Evolutionary conservation across 2,888 invertebrate genomes (phyloP).

Genomic region (Nebria brevicollis): DNA sequence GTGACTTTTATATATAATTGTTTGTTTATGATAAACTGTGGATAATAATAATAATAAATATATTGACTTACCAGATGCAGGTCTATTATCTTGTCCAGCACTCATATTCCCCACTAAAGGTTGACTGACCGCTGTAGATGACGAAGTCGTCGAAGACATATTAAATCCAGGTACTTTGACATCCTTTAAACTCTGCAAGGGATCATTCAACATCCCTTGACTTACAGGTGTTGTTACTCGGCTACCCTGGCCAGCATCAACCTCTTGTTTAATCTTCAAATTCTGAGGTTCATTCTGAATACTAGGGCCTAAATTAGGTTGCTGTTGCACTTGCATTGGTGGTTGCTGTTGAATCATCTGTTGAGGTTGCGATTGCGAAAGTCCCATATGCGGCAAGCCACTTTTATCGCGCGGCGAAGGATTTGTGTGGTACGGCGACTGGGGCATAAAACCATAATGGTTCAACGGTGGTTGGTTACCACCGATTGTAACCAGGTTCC

Average conservation of each 20-base stretch:
- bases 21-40: slow-evolving; percentile 52
- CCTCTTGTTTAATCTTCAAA: slow-evolving; percentile 77
- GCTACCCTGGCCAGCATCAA: slow-evolving; percentile 53
- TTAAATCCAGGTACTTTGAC: slow-evolving; percentile 82
- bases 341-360: slow-evolving; percentile 47
- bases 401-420: slow-evolving; percentile 30
- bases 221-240: slow-evolving; percentile 47
- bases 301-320: slow-evolving; percentile 49
- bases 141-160: slow-evolving; percentile 60
- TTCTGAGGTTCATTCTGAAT: slow-evolving; percentile 74
- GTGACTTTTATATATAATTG: slow-evolving; percentile 48
- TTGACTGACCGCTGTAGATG: slow-evolving; percentile 50
- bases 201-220: slow-evolving; percentile 64
- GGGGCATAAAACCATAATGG: slow-evolving; percentile 73
- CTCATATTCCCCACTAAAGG: slow-evolving; percentile 26
- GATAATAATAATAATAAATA: slow-evolving; percentile 51
- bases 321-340: slow-evolving; percentile 19
- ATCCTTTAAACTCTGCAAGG: slow-evolving; percentile 80
- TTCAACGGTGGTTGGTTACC: slow-evolving; percentile 66
- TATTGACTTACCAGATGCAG: slow-evolving; percentile 47
- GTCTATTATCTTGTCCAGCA: slow-evolving; percentile 25
- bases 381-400: slow-evolving; percentile 20
- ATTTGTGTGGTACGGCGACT: slow-evolving; percentile 29
- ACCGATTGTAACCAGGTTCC: slow-evolving; percentile 71
- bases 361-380: neutral